A percentile compares a stretch with the other conserved stretches of the same genome.
Evolutionary conservation across 2,888 invertebrate genomes (phyloP).

Genomic region (Lycaena phlaeas): DNA sequence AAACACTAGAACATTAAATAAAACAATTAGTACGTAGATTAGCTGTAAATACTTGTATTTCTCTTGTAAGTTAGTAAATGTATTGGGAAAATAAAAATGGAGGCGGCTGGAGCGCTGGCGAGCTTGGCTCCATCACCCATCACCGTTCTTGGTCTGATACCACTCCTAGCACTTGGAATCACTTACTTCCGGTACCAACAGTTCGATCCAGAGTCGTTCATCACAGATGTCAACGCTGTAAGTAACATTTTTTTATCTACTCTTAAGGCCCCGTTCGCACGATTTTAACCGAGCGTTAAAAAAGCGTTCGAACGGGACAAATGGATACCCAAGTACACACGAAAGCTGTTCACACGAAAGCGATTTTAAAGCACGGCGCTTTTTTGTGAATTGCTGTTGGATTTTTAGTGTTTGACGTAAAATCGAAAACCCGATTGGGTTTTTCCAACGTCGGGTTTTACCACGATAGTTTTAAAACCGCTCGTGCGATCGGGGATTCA

Average conservation of each 20-base stretch:
- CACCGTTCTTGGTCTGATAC: constrained; percentile 81
- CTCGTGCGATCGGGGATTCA: no score
- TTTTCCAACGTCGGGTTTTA: no score
- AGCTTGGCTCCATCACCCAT: constrained; percentile 76
- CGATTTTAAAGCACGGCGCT: no score
- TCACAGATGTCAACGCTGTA: constrained; percentile 80
- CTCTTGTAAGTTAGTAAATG: constrained; percentile 44
- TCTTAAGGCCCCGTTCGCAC: not conserved
- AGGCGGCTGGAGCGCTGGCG: constrained; percentile 67
- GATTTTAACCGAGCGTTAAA: no score
- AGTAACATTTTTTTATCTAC: constrained; percentile 32
- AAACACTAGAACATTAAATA: constrained; percentile 77
- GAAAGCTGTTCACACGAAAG: no score
- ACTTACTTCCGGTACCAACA: constrained; percentile 86
- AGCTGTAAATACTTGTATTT: constrained; percentile 59
- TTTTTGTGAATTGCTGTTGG: no score
- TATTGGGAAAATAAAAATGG: constrained; percentile 47
- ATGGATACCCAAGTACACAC: no score
- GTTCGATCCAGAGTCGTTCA: constrained; percentile 86
- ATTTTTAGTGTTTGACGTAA: no score
- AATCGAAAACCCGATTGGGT: no score
- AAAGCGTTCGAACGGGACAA: no score
- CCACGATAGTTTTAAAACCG: no score
- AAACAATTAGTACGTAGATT: constrained; percentile 49
- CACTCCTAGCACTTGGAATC: constrained; percentile 85